These are phyloP conservation scores for Trigoniulus corallinus DNA, from an alignment of 1,140 invertebrate genomes.

Conservation along the genomic window DNA sequence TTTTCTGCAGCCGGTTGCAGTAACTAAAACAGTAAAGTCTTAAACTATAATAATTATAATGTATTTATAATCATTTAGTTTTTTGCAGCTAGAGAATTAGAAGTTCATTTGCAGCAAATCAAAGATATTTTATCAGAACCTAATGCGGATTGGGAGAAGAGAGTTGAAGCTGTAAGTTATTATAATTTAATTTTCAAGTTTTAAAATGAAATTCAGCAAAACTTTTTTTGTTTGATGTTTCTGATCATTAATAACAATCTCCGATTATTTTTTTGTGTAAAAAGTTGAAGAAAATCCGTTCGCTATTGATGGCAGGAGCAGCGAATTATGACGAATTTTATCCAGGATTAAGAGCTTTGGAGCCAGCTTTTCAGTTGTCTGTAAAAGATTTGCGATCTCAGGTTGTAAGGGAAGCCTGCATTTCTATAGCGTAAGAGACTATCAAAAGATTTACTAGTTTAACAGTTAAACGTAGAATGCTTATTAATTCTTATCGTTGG, in stretches of 20 bases:
- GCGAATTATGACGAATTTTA: conserved; percentile 65
- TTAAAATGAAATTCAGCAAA: too few species aligned
- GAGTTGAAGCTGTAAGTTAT: conserved; percentile 65
- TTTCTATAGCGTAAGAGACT: conserved; percentile 67
- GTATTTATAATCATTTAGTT: conserved; percentile 39
- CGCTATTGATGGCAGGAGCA: conserved; percentile 60
- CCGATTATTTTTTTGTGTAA: neutral
- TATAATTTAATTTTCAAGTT: neutral
- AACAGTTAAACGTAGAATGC: neutral
- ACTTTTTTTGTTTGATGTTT: neutral
- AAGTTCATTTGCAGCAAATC: conserved; percentile 61
- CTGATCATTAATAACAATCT: neutral
- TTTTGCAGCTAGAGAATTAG: conserved; percentile 65
- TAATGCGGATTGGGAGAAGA: conserved; percentile 80
- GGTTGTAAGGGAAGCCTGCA: conserved; percentile 85
- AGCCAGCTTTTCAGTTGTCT: conserved; percentile 60
- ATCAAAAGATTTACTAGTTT: neutral
- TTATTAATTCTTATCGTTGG: neutral
- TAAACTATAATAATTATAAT: too few species aligned
- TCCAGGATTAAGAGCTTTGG: conserved; percentile 55
- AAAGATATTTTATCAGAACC: conserved; percentile 56
- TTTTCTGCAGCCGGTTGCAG: too few species aligned
- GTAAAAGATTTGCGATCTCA: conserved; percentile 77
- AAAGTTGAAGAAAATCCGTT: conserved; percentile 67
- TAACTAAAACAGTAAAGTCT: too few species aligned